Base-by-base conservation (phyloP, 2,888 invertebrate genomes). In the Dicycla oo region DNA sequence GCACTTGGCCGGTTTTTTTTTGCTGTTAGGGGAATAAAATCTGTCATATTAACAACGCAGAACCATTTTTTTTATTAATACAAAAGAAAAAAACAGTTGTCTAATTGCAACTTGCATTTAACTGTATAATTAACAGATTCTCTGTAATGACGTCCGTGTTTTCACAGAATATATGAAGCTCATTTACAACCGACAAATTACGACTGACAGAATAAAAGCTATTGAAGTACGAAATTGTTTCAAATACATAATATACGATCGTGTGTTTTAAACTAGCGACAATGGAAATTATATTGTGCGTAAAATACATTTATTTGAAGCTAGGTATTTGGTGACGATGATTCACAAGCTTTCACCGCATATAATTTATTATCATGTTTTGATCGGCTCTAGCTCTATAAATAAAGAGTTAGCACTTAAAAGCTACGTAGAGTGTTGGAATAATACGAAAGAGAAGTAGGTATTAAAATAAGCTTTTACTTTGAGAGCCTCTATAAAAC, bases 341-440 rank as follows among this genome's bases (percentile, higher is more conserved):
- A 81, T 81, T 80, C 80, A 78, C 66, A 86, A 75, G 80, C 75
- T 81, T 74, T 69, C 57, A 72, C 75, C 61, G 65, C 75, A 72
- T 69, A 69, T 86, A 83, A 84, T 88, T 88, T 84, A 85, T 82
- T 80, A 83, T 75, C 78, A 64, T 88, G 85, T 88, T 88, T 85
- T 85, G 81, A 78, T 76, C 70, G 70, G 47, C 60, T 60, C 58
- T 56, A 73, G 65, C 61, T 79, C 70, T 72, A 82, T 87, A 86
- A 86, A 86, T 88, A 84, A 85, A 80, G 74, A 78, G 73, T 79
- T 70, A 85, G 78, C 78, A 81, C 81, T 87, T 84, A 84, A 83
- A 86, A 87, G 78, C 79, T 78, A 71, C 69, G 67, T 70, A 65
- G 63, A 81, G 69, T 69, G 61, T 69, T 75, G 74, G 53, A 75